Percentiles rank a stretch among this genome's conserved stretches.
Conservation (phyloP, 2,113 vertebrate genomes). For the Panthera tigris region DNA sequence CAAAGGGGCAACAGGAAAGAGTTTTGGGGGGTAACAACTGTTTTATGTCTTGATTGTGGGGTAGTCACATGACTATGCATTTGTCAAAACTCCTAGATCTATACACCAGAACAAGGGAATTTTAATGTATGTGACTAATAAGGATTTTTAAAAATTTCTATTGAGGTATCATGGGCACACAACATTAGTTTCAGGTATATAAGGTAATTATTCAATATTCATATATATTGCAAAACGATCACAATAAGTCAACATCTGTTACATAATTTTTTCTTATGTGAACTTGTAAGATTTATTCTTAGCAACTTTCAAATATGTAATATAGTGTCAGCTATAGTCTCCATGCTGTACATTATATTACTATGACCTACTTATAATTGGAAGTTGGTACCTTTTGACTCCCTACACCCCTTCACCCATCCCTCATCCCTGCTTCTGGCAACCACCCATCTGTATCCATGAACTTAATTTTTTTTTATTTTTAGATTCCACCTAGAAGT, state of each 20-base stretch:
- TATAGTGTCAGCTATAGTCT: neutral
- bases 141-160: neutral
- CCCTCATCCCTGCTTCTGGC: neutral
- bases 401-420: neutral
- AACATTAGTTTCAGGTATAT: neutral
- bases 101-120: neutral
- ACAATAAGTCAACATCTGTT: neutral
- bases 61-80: neutral
- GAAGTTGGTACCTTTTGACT: neutral
- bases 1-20: neutral
- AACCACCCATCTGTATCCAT: neutral
- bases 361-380: neutral
- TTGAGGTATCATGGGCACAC: neutral
- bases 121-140: neutral
- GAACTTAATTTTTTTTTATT: neutral
- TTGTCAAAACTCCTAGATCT: neutral
- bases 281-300: neutral
- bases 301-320: neutral
- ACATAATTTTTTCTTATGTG: neutral
- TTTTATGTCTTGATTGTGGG: slow-evolving; percentile 1
- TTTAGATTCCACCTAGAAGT: neutral
- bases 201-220: neutral
- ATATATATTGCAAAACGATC: neutral
- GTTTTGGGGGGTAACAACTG: neutral
- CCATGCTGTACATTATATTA: neutral